A percentile compares a stretch with the other conserved stretches of the same genome.
These are phyloP conservation scores for Pristionchus japonicus DNA, from an alignment of 2,888 invertebrate species.

Conservation along the genomic window DNA sequence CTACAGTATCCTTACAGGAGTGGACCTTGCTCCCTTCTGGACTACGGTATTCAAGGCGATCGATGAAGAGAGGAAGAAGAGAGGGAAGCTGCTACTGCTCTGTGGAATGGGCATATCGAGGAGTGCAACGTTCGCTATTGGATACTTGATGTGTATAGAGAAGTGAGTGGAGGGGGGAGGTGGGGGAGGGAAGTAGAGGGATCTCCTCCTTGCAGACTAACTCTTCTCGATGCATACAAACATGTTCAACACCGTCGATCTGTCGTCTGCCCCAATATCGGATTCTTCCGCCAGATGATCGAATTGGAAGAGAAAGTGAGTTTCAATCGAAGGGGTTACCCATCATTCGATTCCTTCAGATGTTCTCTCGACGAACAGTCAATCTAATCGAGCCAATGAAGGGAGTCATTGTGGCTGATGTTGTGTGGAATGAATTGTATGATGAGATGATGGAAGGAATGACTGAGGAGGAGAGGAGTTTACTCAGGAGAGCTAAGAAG, in stretches of 20 bases:
- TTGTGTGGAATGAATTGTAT: constrained; percentile 70
- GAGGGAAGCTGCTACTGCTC: constrained; percentile 62
- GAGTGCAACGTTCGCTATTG: constrained; percentile 66
- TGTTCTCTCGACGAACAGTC: constrained; percentile 51
- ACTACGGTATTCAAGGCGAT: constrained; percentile 65
- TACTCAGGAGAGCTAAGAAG: constrained; percentile 48
- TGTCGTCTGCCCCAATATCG: constrained; percentile 69
- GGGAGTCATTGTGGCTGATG: constrained; percentile 67
- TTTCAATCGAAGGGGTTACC: too few relatives aligned
- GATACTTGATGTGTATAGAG: constrained; percentile 65
- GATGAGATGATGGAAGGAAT: constrained; percentile 65
- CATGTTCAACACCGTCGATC: constrained; percentile 62
- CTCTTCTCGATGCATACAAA: constrained; percentile 65
- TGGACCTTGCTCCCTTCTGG: constrained; percentile 62
- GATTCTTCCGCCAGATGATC: constrained; percentile 69
- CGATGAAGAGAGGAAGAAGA: constrained; percentile 61
- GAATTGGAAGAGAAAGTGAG: constrained; percentile 63
- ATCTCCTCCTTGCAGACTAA: constrained; percentile 53
- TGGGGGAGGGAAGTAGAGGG: background rate
- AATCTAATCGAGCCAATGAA: constrained; percentile 64
- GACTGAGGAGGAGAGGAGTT: constrained; percentile 60
- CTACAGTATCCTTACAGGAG: constrained; percentile 22
- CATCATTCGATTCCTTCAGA: too few relatives aligned
- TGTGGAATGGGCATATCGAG: constrained; percentile 69
- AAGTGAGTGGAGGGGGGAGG: constrained; percentile 48